Evolutionary conservation across 2,888 invertebrate species (phyloP).

Genomic region (Scaptomyza caliginosa): DNA sequence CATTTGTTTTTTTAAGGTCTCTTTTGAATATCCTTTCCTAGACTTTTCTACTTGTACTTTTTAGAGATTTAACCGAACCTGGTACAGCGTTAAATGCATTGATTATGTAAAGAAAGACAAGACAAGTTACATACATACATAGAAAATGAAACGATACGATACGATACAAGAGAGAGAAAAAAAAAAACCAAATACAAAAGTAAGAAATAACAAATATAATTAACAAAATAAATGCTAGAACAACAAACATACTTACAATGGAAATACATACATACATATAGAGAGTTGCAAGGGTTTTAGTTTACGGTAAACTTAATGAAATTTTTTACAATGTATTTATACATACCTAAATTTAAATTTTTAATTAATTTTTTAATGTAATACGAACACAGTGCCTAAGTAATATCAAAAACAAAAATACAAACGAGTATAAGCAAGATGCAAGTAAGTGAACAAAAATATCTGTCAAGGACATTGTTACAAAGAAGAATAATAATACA

Average conservation of each 20-base stretch:
- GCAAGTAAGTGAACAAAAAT: constrained; percentile 75
- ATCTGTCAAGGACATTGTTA: constrained; percentile 84
- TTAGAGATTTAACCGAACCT: constrained; percentile 57
- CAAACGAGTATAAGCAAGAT: constrained; percentile 68
- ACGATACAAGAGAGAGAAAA: constrained; percentile 10
- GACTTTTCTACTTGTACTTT: constrained; percentile 67
- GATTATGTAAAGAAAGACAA: constrained; percentile 35
- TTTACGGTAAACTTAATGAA: constrained; percentile 78
- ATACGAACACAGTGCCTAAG: constrained; percentile 84
- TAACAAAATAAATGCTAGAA: not conserved
- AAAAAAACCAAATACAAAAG: constrained; percentile 24
- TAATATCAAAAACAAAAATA: constrained; percentile 79
- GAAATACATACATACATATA: constrained; percentile 52
- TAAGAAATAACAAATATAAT: constrained; percentile 6
- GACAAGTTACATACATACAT: constrained; percentile 56
- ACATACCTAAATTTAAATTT: constrained; percentile 82
- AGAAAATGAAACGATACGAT: constrained; percentile 33
- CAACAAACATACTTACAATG: constrained; percentile 19
- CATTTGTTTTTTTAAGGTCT: constrained; percentile 9
- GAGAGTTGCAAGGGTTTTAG: constrained; percentile 74
- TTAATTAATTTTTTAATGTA: constrained; percentile 83
- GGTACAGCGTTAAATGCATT: constrained; percentile 48
- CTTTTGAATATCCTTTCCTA: constrained; percentile 44
- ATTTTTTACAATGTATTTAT: constrained; percentile 80
- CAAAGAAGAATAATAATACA: too few species aligned